Evolutionary conservation across 2,797 vertebrate species (phyloP).

Genomic region (Takifugu ocellatus): DNA sequence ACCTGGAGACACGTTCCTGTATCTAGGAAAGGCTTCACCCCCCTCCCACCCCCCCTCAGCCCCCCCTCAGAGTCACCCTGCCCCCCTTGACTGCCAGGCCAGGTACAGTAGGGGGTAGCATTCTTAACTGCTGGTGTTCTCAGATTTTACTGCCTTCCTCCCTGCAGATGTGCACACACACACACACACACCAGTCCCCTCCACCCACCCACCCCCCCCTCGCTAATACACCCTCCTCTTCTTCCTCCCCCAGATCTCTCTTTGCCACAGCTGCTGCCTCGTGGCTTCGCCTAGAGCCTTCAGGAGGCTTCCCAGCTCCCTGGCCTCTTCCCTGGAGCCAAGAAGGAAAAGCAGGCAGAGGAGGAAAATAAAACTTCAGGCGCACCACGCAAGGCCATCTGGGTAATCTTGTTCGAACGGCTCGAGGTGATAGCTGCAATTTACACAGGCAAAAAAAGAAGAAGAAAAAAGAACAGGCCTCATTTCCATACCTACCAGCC

Average conservation of each 20-base stretch:
- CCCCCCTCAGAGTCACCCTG: slow-evolving; percentile 46
- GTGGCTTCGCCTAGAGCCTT: slow-evolving; percentile 67
- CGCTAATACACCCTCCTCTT: slow-evolving; percentile 35
- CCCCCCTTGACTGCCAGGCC: slow-evolving; percentile 46
- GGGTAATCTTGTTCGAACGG: slow-evolving; percentile 84
- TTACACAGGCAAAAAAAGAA: slow-evolving; percentile 75
- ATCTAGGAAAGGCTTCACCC: slow-evolving; percentile 14
- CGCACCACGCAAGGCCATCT: slow-evolving; percentile 81
- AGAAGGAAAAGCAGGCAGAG: slow-evolving; percentile 71
- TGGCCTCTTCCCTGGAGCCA: slow-evolving; percentile 67
- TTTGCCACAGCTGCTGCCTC: slow-evolving; percentile 75
- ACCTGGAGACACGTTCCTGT: slow-evolving; percentile 21
- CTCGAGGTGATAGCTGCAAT: slow-evolving; percentile 81
- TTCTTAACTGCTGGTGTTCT: slow-evolving; percentile 53
- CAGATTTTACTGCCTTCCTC: slow-evolving; percentile 38
- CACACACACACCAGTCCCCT: slow-evolving; percentile 48
- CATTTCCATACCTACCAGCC: slow-evolving; percentile 81
- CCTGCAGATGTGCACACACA: slow-evolving; percentile 14
- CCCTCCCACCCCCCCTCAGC: slow-evolving; percentile 20
- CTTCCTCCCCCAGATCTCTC: slow-evolving; percentile 66
- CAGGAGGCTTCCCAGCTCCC: slow-evolving; percentile 75
- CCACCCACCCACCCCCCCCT: slow-evolving; percentile 47
- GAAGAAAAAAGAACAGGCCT: slow-evolving; percentile 63
- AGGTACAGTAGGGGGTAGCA: slow-evolving; percentile 48
- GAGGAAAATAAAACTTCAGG: slow-evolving; percentile 79